Conservation (phyloP, 2,113 vertebrate genomes). For the Xenopus laevis region DNA sequence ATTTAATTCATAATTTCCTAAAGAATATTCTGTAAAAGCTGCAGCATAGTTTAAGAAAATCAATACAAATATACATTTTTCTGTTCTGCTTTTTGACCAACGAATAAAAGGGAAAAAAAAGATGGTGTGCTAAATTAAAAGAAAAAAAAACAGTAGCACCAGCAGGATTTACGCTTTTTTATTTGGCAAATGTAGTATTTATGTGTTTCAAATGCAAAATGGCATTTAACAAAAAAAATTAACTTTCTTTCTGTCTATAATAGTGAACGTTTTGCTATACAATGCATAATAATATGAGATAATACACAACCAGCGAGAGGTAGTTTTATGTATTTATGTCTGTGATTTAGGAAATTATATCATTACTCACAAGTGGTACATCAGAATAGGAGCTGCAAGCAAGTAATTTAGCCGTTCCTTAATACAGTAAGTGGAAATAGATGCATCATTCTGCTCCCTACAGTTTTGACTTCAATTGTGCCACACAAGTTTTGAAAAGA, state of each 20-base stretch:
- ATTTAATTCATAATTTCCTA: no score
- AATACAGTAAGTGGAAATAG: slow-evolving; percentile 69
- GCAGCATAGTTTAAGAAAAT: no score
- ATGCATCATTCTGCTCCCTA: slow-evolving; percentile 66
- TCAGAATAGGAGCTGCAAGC: slow-evolving; percentile 55
- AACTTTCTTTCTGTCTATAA: slow-evolving; percentile 50
- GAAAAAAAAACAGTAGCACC: not conserved
- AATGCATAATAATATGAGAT: slow-evolving; percentile 42
- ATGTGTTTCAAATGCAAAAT: slow-evolving; percentile 37
- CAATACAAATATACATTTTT: no score
- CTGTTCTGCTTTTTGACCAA: no score
- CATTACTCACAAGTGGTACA: slow-evolving; percentile 65
- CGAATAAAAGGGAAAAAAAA: no score
- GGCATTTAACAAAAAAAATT: slow-evolving; percentile 37
- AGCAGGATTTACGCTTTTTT: not conserved
- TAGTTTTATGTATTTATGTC: slow-evolving; percentile 67
- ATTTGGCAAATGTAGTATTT: slow-evolving; percentile 7
- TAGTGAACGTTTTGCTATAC: slow-evolving; percentile 46
- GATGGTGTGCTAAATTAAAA: slow-evolving; percentile 42
- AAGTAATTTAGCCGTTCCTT: slow-evolving; percentile 74
- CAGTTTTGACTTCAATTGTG: slow-evolving; percentile 62
- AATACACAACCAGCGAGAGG: slow-evolving; percentile 45
- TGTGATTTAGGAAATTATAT: slow-evolving; percentile 74
- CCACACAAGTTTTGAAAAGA: slow-evolving; percentile 59
- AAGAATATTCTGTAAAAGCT: no score